A percentile compares a stretch with the other conserved stretches of the same genome.
Conservation (phyloP, 1,140 invertebrate genomes). For the Drosophila guanche region DNA sequence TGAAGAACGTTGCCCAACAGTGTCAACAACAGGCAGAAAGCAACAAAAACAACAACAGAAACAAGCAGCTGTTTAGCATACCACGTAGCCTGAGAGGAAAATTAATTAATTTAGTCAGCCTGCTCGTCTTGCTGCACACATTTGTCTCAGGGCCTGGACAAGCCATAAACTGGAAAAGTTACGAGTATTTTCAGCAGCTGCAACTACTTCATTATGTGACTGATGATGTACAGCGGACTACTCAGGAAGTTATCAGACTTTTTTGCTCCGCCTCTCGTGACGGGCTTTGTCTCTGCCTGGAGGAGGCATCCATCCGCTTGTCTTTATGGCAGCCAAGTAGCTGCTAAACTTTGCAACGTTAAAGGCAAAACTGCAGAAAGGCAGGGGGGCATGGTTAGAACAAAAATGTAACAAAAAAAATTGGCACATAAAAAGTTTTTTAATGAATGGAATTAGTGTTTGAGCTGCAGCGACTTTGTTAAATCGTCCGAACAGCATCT, state of each 20-base stretch:
- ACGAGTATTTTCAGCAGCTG: slow-evolving; percentile 68
- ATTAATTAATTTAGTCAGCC: slow-evolving; percentile 69
- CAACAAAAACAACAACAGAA: too few species aligned
- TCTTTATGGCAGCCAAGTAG: slow-evolving; percentile 59
- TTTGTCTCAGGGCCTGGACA: slow-evolving; percentile 51
- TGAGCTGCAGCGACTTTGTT: slow-evolving; percentile 75
- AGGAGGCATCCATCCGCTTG: slow-evolving; percentile 47
- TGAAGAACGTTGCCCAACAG: slow-evolving; percentile 15
- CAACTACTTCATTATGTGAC: slow-evolving; percentile 80
- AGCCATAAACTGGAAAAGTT: slow-evolving; percentile 72
- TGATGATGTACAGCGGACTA: slow-evolving; percentile 67
- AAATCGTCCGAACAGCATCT: slow-evolving; percentile 69
- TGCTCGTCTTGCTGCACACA: slow-evolving; percentile 7
- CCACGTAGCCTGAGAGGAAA: slow-evolving; percentile 51
- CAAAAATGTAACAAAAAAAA: slow-evolving; percentile 42
- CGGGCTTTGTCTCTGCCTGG: slow-evolving; percentile 18
- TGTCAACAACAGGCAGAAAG: slow-evolving; percentile 12
- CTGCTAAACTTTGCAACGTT: slow-evolving; percentile 55
- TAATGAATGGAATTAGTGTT: slow-evolving; percentile 82
- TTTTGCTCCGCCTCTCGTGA: slow-evolving; percentile 44
- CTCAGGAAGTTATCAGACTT: slow-evolving; percentile 63
- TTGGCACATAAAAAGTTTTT: slow-evolving; percentile 81
- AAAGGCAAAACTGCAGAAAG: slow-evolving; percentile 36
- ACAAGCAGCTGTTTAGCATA: slow-evolving; percentile 52
- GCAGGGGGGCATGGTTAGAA: slow-evolving; percentile 33